Evolutionary conservation across 92 coral and sea anemone genomes (phyloP), one percentile per base, ranked within the genome.

Genomic region (Plumapathes pennacea): DNA sequence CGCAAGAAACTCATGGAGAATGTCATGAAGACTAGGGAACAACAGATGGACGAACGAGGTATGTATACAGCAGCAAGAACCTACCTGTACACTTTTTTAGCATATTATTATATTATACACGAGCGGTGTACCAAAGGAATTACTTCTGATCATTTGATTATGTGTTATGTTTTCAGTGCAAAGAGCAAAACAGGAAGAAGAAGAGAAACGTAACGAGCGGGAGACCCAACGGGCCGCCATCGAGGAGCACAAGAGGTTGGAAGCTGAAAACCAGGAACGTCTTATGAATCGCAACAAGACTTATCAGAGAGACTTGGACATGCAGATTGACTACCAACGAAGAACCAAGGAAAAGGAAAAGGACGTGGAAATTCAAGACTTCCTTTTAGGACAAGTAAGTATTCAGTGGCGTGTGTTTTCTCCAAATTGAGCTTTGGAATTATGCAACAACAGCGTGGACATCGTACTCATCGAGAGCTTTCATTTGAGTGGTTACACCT

Each of bases 311-410:
- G 89, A 94, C 41, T 88, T 94, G 19, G 90, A 77, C 64, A 84
- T 84, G 96, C 99, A 94, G 71, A 94, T 94, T 22, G 96, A 74
- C 30, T 94, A 94, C 58, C 96, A 88, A 33, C 71, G 63, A 30
- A 70, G 79, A 28, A 37, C 81, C 39, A 88, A 81, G 56, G 66
- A 71, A 32, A 84, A 72, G 18, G 88, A 84, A 34, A 64, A 72
- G 55, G 96, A 88, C 12, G 94, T 88, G 22, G 99, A 88, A 42
- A 76, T 60, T 17, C 76, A 90, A 28, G 96, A 94, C 19, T 94
- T 80, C 70, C 51, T 83, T 18, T 54, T 82, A 37, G 99, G 99
- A 69, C 85, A 88, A 96, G 99, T 90, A 37, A 46, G 80, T 55
- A 14, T 10, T n/a, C n/a, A n/a, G n/a, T n/a, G n/a, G n/a, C n/a